Evolutionary conservation across 2,888 invertebrate species (phyloP), one percentile per base, ranked within the genome.

Genomic region (Arctia plantaginis): DNA sequence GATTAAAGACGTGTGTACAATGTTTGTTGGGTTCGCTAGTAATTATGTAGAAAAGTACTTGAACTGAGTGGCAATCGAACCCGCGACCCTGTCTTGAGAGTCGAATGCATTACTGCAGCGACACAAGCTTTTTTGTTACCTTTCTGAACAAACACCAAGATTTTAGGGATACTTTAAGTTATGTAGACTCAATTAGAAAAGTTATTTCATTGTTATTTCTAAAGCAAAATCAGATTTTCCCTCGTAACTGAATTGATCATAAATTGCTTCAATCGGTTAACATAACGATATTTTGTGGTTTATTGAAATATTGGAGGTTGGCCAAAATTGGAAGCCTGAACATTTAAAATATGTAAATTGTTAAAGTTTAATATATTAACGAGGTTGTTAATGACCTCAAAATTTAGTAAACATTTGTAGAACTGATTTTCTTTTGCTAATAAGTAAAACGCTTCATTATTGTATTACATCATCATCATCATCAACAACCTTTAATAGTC

Each of bases 281-380:
- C 84, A 86, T 88, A 87, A 88, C 83, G 76, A 73, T 75, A 69
- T 76, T 78, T 73, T 18, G 73, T 79, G 80, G 85, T 85, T 83
- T 76, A 86, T 84, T 80, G 82, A 75, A 83, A 75, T 72, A 71
- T 77, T 75, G 76, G 69, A 77, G 27, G 30, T 68, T 39, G 75
- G 73, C 77, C 81, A 82, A 77, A 59, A 15, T 65, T 44, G 59
- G 66, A 27, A 55, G 65, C 15, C 35, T 51, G 55, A 66, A 72
- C 55, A 80, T 72, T 39, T 13, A 41, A 35, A 33, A 20, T 18
- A 51, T 73, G 66, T 55, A 55, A 44, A 30, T 69, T 35, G 44
- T 3, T 18, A 15, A 1, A 27, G 15, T 7, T 39, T 51, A n/a
- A 51, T 10, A 23, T 51, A n/a, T 51, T 51, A 23, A 10, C 23